Conservation (phyloP, 2,113 vertebrate genomes). For the Pycnonotus jocosus region DNA sequence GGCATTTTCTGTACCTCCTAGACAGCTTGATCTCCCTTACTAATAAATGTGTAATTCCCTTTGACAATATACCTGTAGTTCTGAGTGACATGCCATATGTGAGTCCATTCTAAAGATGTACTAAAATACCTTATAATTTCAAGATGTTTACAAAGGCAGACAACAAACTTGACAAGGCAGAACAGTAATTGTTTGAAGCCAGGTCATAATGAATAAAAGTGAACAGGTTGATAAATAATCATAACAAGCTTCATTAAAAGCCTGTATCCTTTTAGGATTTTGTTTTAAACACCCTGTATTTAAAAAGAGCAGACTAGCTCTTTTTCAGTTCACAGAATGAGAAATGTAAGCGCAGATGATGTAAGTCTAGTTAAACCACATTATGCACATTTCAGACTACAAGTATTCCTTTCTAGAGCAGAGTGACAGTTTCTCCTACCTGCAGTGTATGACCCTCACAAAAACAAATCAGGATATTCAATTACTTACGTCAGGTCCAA, state of each 20-base stretch:
- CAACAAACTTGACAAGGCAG: not conserved
- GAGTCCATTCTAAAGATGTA: not conserved
- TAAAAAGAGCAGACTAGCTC: not conserved
- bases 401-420: not conserved
- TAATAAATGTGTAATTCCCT: not conserved
- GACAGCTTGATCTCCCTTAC: not conserved
- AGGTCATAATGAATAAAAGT: not conserved
- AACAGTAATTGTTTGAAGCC: not conserved
- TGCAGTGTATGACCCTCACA: not conserved
- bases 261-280: not conserved
- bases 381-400: not conserved
- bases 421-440: not conserved
- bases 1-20: not conserved
- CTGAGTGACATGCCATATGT: not conserved
- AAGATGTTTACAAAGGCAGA: not conserved
- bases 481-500: not conserved
- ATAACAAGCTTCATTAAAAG: not conserved
- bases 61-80: not conserved
- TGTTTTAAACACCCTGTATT: not conserved
- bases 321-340: not conserved
- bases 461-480: constrained; percentile 6
- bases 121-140: not conserved
- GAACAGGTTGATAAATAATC: not conserved
- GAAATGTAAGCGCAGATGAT: not conserved
- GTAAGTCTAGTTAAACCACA: not conserved